These are phyloP conservation scores for Apostichopus parvimensis DNA, from an alignment of 35 echinoderm and acorn worm genomes.

Conservation along the genomic window DNA sequence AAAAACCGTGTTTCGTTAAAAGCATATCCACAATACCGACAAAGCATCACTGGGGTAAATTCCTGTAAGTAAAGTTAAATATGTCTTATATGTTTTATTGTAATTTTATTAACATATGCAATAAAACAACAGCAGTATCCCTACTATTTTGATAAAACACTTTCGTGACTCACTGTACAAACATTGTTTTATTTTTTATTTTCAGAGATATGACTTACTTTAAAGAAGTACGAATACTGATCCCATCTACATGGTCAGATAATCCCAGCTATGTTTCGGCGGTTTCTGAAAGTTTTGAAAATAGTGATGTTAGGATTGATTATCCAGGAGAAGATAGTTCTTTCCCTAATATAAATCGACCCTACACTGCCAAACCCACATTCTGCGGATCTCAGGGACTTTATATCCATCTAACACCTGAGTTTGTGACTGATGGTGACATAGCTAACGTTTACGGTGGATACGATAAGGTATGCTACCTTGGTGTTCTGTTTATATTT, in stretches of 20 bases:
- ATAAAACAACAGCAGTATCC: too few relatives aligned
- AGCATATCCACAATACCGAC: too few relatives aligned
- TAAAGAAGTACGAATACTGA: constrained; percentile 85
- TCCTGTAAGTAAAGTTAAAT: background rate
- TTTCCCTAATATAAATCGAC: constrained; percentile 52
- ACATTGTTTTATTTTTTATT: background rate
- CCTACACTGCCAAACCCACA: constrained; percentile 81
- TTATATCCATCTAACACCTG: constrained; percentile 84
- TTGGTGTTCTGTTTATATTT: too few relatives aligned
- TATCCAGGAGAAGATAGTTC: constrained; percentile 19
- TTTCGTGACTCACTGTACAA: background rate
- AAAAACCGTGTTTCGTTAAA: too few relatives aligned
- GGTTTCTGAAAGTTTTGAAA: constrained; percentile 75
- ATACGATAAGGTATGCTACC: background rate
- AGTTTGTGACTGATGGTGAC: constrained; percentile 48
- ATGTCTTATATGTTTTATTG: background rate
- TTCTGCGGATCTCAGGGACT: constrained; percentile 70
- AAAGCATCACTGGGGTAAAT: too few relatives aligned
- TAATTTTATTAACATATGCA: too few relatives aligned
- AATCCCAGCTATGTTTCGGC: constrained; percentile 19
- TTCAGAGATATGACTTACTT: constrained; percentile 50
- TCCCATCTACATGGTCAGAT: constrained; percentile 73
- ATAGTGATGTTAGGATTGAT: constrained; percentile 90
- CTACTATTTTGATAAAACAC: background rate
- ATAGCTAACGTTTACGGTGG: constrained; percentile 25